phyloP scores from a whole-genome alignment of 37 sponge, comb jelly and placozoan species.

The Geodia barretti region DNA sequence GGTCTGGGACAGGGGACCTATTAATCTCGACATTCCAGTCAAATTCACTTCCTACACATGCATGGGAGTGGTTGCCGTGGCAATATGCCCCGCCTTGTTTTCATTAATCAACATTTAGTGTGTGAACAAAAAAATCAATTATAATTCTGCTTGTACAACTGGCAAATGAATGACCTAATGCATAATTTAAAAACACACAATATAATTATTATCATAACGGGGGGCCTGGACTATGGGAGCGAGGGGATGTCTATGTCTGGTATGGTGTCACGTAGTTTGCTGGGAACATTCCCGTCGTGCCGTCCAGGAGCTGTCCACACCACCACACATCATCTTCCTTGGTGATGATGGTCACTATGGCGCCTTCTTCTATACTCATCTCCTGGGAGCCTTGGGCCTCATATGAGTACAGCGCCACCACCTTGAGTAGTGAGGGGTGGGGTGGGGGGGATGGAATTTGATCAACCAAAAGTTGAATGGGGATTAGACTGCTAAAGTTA shows the following conservation, averaged over 20 bases:
- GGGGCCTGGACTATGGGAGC: no score
- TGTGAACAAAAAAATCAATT: no score
- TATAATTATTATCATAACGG: no score
- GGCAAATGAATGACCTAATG: no score
- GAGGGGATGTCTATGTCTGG: not conserved
- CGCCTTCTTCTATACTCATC: conserved; percentile 75
- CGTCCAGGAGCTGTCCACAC: conserved; percentile 65
- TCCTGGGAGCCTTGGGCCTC: conserved; percentile 88
- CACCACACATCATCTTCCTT: conserved; percentile 92
- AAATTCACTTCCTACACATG: conserved; percentile 11
- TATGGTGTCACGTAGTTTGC: conserved; percentile 47
- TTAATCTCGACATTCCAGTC: conserved; percentile 38
- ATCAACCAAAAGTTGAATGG: no score
- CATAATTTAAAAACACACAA: no score
- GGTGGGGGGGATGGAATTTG: no score
- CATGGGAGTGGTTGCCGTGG: conserved; percentile 45
- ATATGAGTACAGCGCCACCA: conserved; percentile 83
- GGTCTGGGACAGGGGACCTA: not conserved
- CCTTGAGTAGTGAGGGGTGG: conserved; percentile 11
- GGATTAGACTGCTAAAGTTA: no score
- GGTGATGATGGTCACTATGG: conserved; percentile 67
- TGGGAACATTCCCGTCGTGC: conserved; percentile 65
- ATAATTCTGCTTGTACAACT: no score
- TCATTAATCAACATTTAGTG: conserved; percentile 18
- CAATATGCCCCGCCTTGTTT: conserved; percentile 23